Percentiles rank a stretch among this genome's conserved stretches.
These are phyloP conservation scores for Ianthella basta DNA, from an alignment of 37 sponge, comb jelly and placozoan genomes.

Conservation along the genomic window DNA sequence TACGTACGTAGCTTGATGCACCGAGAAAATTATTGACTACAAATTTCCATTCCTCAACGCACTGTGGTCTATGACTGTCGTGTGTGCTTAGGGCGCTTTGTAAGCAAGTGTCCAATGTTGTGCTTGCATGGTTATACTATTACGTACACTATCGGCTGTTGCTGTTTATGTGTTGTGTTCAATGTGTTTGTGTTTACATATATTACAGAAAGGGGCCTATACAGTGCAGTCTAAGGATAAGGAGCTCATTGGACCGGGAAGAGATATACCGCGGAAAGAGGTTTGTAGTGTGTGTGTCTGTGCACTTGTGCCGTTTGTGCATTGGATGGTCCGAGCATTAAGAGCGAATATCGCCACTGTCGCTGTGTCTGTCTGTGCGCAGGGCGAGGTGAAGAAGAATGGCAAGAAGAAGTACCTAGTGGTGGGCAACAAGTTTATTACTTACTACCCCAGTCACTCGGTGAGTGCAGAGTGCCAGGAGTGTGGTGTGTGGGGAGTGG, in stretches of 20 bases:
- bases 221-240: conserved; percentile 7
- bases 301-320: not conserved
- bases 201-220: conserved; percentile 43
- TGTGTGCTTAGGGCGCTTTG: too few relatives aligned
- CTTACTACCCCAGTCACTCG: conserved; percentile 83
- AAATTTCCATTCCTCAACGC: too few relatives aligned
- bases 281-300: conserved; percentile 23
- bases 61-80: too few relatives aligned
- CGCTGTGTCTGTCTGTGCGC: not conserved
- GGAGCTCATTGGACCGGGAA: conserved; percentile 70
- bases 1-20: too few relatives aligned
- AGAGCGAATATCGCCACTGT: not conserved
- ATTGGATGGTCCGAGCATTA: not conserved
- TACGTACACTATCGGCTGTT: too few relatives aligned
- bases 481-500: too few relatives aligned
- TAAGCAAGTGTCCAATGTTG: too few relatives aligned
- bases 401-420: conserved; percentile 90
- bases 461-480: conserved; percentile 50
- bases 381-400: conserved; percentile 64
- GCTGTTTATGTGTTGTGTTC: too few relatives aligned
- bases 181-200: too few relatives aligned
- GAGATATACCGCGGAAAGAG: conserved; percentile 87
- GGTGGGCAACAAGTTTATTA: conserved; percentile 53
- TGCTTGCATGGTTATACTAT: too few relatives aligned
- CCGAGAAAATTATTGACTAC: too few relatives aligned